These are phyloP conservation scores for Hypanus sabinus DNA, from an alignment of 2,113 vertebrate genomes.

Conservation along the genomic window DNA sequence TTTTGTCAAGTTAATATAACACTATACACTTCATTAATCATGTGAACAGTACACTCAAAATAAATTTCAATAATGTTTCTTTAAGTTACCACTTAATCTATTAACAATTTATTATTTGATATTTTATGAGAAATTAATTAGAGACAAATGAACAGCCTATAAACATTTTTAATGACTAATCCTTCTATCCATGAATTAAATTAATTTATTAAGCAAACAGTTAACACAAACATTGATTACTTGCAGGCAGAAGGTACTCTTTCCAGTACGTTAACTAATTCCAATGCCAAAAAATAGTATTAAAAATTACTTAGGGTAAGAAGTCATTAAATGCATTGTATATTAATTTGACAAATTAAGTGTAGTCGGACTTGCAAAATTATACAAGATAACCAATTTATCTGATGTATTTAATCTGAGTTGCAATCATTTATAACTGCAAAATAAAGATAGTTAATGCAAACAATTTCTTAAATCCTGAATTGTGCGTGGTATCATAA, in stretches of 20 bases:
- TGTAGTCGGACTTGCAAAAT: background rate
- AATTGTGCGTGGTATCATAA: background rate
- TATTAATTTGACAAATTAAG: slow-evolving; percentile 3
- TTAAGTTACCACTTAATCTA: background rate
- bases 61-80: background rate
- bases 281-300: background rate
- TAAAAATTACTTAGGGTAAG: background rate
- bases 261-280: slow-evolving; percentile 1
- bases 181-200: background rate
- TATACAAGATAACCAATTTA: background rate
- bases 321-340: background rate
- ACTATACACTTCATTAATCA: background rate
- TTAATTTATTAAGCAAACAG: slow-evolving; percentile 8
- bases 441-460: background rate
- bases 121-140: background rate
- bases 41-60: background rate
- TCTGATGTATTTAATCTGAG: background rate
- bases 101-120: background rate
- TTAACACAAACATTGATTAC: background rate
- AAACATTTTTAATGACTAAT: background rate
- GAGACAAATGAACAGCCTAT: background rate
- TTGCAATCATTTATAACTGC: slow-evolving; percentile 18
- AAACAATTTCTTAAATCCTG: background rate
- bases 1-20: background rate
- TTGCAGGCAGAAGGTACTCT: background rate